These are phyloP conservation scores for Carapus acus DNA, from an alignment of 2,797 vertebrate genomes.

Conservation along the genomic window DNA sequence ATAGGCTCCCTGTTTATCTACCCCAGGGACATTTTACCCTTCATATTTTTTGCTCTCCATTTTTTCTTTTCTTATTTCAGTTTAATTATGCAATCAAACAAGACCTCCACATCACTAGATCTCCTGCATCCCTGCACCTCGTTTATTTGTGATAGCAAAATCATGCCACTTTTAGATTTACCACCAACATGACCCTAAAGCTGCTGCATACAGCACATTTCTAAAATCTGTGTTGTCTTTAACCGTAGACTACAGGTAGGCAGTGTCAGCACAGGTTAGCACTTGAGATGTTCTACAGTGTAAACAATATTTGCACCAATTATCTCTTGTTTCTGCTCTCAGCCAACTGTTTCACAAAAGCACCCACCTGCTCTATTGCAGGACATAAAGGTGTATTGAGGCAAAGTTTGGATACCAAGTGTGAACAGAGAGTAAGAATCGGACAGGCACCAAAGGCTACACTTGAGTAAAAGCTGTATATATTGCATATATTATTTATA, in stretches of 20 bases:
- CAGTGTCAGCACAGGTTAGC: constrained; percentile 36
- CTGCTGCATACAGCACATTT: constrained; percentile 44
- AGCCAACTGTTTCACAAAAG: constrained; percentile 24
- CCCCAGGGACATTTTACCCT: constrained; percentile 44
- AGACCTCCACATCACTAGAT: constrained; percentile 48
- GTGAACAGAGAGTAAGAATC: constrained; percentile 20
- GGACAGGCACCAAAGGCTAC: constrained; percentile 11
- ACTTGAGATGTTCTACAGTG: constrained; percentile 37
- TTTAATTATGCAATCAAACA: constrained; percentile 68
- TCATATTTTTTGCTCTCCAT: constrained; percentile 13
- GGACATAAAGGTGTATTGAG: constrained; percentile 26
- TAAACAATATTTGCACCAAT: constrained; percentile 49
- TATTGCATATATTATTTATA: too few species aligned
- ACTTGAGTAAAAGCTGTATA: background rate
- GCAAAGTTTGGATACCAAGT: constrained; percentile 22
- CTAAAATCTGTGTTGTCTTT: constrained; percentile 50
- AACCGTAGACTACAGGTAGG: constrained; percentile 58
- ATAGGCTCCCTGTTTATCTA: background rate
- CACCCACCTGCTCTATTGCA: constrained; percentile 42
- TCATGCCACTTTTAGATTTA: constrained; percentile 27
- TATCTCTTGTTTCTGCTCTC: constrained; percentile 35
- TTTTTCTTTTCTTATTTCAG: constrained; percentile 23
- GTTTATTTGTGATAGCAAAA: constrained; percentile 41
- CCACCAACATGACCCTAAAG: constrained; percentile 30
- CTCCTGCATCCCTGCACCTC: constrained; percentile 38